phyloP scores from a whole-genome alignment of 2,113 vertebrate genomes.

The Tautogolabrus adspersus region DNA sequence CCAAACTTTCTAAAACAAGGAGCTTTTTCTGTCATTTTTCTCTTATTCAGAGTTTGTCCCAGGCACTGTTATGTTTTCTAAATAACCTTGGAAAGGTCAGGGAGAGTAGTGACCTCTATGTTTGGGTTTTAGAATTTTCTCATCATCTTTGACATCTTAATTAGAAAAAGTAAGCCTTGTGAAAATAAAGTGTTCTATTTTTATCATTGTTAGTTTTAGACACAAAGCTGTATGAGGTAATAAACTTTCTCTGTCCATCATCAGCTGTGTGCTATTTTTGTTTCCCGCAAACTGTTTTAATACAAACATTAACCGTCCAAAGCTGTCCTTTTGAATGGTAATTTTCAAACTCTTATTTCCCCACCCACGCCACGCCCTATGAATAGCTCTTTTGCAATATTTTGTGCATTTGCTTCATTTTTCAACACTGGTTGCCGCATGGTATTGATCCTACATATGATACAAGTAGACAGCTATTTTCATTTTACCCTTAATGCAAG shows the following conservation, averaged over 20 bases:
- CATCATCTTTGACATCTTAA: slow-evolving; percentile 6
- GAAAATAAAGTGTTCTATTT: not conserved
- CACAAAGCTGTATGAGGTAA: not conserved
- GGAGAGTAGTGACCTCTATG: not conserved
- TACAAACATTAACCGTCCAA: not conserved
- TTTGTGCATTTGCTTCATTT: no score
- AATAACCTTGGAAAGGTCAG: not conserved
- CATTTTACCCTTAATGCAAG: no score
- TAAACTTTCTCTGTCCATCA: not conserved
- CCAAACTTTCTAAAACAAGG: not conserved
- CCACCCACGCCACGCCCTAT: not conserved
- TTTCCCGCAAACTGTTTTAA: no score
- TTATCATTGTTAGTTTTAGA: not conserved
- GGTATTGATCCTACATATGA: no score
- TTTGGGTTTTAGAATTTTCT: slow-evolving; percentile 1
- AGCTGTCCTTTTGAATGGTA: not conserved
- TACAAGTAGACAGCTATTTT: no score
- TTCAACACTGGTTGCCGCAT: no score
- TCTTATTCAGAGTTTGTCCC: not conserved
- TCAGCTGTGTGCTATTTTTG: not conserved
- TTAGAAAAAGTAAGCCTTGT: not conserved
- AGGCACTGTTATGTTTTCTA: not conserved
- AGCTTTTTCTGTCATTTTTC: not conserved
- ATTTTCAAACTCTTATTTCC: not conserved
- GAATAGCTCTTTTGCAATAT: no score